phyloP scores from a whole-genome alignment of 2,888 invertebrate genomes.

The Gastracanthus pulcherrimus region DNA sequence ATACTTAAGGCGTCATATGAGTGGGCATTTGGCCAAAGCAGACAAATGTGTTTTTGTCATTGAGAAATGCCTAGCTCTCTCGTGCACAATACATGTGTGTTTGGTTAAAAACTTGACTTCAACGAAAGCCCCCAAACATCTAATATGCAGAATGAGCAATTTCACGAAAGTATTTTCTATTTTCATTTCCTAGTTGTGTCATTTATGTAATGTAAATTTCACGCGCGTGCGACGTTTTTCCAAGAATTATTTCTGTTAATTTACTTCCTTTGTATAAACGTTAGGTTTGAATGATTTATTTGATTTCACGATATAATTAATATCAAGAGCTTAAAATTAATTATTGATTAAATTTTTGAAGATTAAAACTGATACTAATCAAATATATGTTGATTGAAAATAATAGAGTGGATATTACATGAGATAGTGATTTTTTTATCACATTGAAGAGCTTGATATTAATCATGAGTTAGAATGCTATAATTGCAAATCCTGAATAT shows the following conservation, averaged over 20 bases:
- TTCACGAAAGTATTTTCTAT: conserved; percentile 12
- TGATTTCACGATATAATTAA: neutral
- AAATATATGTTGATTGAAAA: neutral
- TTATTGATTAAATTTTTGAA: neutral
- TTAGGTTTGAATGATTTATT: neutral
- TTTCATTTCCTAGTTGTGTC: neutral
- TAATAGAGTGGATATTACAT: neutral
- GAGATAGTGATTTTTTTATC: neutral
- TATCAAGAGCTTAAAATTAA: neutral
- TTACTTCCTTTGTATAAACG: neutral
- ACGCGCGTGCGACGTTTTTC: too few species aligned
- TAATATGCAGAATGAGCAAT: neutral
- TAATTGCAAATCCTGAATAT: neutral
- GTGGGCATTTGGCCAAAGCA: conserved; percentile 65
- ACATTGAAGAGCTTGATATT: neutral
- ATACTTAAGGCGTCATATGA: conserved; percentile 65
- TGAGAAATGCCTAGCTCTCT: conserved; percentile 53
- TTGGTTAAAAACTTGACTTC: conserved; percentile 39
- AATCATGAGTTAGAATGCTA: neutral
- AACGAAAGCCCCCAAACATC: neutral
- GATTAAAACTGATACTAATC: neutral
- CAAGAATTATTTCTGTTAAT: neutral
- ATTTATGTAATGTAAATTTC: neutral
- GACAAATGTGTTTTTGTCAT: conserved; percentile 54
- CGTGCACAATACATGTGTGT: conserved; percentile 21